phyloP scores from a whole-genome alignment of 1,140 invertebrate genomes.

The Danaus plexippus region DNA sequence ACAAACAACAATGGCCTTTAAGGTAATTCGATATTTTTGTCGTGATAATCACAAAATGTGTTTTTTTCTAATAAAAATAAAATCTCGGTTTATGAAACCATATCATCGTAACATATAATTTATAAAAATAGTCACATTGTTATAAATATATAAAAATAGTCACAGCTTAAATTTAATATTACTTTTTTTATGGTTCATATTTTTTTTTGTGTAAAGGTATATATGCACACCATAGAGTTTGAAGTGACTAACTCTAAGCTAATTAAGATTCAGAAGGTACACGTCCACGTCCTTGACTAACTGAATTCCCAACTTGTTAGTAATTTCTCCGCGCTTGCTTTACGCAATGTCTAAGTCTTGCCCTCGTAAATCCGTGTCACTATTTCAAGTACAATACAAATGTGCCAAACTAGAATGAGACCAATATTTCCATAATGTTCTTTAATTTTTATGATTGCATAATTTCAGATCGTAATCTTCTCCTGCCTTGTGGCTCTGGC shows the following conservation, averaged over 20 bases:
- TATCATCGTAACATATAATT: no score
- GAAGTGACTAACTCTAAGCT: conserved; percentile 12
- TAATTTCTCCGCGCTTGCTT: conserved; percentile 52
- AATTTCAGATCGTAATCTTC: conserved; percentile 44
- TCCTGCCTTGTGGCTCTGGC: conserved; percentile 48
- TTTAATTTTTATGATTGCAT: not conserved
- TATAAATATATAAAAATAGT: no score
- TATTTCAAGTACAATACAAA: conserved; percentile 55
- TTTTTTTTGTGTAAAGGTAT: no score
- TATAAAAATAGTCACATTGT: no score
- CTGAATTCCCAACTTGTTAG: conserved; percentile 45
- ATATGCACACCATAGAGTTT: no score
- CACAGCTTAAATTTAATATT: no score
- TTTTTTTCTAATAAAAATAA: no score
- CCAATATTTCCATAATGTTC: not conserved
- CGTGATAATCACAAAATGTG: no score
- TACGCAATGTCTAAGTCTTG: conserved; percentile 53
- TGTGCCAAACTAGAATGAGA: conserved; percentile 5
- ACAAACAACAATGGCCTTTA: conserved; percentile 57
- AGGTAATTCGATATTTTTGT: conserved; percentile 35
- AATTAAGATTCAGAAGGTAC: conserved; percentile 37
- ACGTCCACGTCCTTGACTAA: conserved; percentile 43
- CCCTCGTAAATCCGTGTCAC: conserved; percentile 57
- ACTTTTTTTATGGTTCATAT: no score
- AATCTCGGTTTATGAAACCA: no score